phyloP scores from a whole-genome alignment of 2,113 vertebrate species.

The Formicarius rufipectus region DNA sequence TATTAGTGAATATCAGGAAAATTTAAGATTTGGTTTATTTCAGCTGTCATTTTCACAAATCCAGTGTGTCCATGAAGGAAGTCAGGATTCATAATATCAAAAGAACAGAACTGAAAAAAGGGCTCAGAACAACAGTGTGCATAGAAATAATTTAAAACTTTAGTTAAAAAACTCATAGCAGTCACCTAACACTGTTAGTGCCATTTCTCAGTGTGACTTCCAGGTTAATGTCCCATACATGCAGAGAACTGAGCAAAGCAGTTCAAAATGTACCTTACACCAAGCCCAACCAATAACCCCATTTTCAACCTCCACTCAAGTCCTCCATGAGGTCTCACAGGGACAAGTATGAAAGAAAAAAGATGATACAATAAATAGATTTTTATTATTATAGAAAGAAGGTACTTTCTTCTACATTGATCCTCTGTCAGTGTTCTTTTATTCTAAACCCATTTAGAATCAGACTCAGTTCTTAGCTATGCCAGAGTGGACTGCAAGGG shows the following conservation, averaged over 20 bases:
- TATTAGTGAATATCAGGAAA: background rate
- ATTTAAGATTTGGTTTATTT: background rate
- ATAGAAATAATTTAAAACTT: background rate
- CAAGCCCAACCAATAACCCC: background rate
- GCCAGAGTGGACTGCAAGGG: background rate
- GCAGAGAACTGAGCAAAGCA: background rate
- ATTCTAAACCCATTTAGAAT: background rate
- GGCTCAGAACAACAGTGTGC: background rate
- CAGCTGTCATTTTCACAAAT: background rate
- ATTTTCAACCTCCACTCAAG: background rate
- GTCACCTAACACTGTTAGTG: background rate
- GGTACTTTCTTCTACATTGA: background rate
- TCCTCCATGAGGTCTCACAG: background rate
- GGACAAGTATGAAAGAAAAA: background rate
- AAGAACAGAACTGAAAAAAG: background rate
- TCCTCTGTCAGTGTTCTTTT: background rate
- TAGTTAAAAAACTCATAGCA: background rate
- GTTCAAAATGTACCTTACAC: background rate
- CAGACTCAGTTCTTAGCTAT: background rate
- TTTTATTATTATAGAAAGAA: background rate
- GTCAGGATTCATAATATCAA: background rate
- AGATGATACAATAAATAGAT: background rate
- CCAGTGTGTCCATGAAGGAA: background rate
- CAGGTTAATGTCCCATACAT: background rate
- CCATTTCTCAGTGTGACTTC: background rate